phyloP scores from a whole-genome alignment of 2,888 invertebrate genomes.

The Buathra laborator region DNA sequence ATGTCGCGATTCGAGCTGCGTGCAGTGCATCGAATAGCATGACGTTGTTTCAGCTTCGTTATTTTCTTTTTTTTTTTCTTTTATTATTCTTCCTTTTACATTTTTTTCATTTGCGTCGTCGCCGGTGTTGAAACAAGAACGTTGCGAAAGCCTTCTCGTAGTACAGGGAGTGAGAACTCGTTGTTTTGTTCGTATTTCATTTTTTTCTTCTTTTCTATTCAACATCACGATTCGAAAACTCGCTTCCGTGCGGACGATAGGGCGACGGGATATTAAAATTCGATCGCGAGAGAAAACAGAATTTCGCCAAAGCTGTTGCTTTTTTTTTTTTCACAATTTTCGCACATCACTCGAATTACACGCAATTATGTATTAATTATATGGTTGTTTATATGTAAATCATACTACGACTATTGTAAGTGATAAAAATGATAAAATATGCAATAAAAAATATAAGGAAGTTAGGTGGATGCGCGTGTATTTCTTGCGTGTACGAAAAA shows the following conservation, averaged over 20 bases:
- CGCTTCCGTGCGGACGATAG: not conserved
- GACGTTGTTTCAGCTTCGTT: conserved; percentile 51
- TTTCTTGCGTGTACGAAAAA: not conserved
- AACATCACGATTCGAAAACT: not conserved
- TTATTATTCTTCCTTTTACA: conserved; percentile 20
- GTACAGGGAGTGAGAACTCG: not conserved
- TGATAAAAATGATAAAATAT: conserved; percentile 58
- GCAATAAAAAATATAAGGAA: conserved; percentile 46
- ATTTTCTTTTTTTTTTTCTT: conserved; percentile 32
- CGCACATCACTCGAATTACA: conserved; percentile 51
- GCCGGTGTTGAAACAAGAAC: not conserved
- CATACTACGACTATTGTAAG: conserved; percentile 58
- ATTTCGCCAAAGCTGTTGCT: not conserved
- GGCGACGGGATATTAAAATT: not conserved
- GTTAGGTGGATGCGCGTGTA: not conserved
- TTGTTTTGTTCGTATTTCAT: not conserved
- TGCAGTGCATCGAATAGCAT: conserved; percentile 15
- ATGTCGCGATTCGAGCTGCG: not conserved
- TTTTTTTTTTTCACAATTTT: not conserved
- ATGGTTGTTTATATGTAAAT: conserved; percentile 68
- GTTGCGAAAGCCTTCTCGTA: not conserved
- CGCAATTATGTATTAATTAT: conserved; percentile 62
- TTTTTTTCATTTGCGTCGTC: conserved; percentile 12
- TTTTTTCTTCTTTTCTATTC: no score
- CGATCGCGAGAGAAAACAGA: not conserved